phyloP scores from a whole-genome alignment of 2,797 vertebrate genomes.

The Borostomias antarcticus region DNA sequence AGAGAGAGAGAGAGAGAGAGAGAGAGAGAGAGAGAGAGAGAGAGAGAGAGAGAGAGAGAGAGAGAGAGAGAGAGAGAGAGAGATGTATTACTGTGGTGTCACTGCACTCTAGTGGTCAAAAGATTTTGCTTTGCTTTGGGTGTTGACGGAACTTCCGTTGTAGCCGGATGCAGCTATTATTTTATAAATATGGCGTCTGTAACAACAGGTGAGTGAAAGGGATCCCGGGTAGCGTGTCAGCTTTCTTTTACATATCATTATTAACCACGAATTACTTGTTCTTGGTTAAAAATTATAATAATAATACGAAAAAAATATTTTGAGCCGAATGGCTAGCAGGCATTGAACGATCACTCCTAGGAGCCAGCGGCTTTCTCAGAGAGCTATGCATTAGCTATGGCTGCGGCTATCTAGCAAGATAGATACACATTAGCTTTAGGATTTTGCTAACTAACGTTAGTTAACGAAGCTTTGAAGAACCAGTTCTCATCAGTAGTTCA shows the following conservation, averaged over 20 bases:
- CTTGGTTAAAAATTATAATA: too few relatives aligned
- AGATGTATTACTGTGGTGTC: not conserved
- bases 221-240: conserved; percentile 36
- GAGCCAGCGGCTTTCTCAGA: not conserved
- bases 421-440: not conserved
- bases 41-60: too few relatives aligned
- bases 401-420: not conserved
- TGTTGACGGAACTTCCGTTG: not conserved
- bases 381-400: too few relatives aligned
- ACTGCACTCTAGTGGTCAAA: conserved; percentile 55
- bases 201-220: conserved; percentile 77
- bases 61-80: too few relatives aligned
- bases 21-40: too few relatives aligned
- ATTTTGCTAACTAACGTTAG: not conserved
- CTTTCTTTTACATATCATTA: not conserved
- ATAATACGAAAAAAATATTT: too few relatives aligned
- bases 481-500: too few relatives aligned
- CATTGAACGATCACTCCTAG: not conserved
- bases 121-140: not conserved
- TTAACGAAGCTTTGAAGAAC: too few relatives aligned
- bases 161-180: conserved; percentile 35
- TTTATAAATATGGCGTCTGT: conserved; percentile 80
- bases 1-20: too few relatives aligned
- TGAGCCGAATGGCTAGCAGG: not conserved
- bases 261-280: not conserved